A percentile compares a stretch with the other conserved stretches of the same genome.
phyloP scores from a whole-genome alignment of 2,888 invertebrate genomes.

The Caenorhabditis sp. region DNA sequence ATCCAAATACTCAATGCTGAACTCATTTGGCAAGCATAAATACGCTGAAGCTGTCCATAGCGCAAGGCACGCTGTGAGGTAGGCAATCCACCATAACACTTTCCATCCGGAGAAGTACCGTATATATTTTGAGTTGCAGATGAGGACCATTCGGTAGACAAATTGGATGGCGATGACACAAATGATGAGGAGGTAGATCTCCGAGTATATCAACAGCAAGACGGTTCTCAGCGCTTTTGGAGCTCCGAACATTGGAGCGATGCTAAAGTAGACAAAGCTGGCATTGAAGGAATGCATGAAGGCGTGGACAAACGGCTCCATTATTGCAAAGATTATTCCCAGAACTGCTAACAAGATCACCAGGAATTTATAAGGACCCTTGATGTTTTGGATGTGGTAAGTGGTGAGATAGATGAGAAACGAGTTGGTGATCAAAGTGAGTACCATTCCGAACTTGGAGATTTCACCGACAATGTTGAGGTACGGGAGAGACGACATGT shows the following conservation, averaged over 20 bases:
- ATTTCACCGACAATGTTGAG: not conserved
- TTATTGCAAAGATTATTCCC: not conserved
- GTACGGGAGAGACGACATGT: constrained; percentile 2
- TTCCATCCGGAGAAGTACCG: not conserved
- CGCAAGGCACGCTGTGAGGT: not conserved
- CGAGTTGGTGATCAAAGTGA: not conserved
- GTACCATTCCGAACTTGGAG: not conserved
- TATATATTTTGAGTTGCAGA: not conserved
- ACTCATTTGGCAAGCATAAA: not conserved
- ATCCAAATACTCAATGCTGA: no score
- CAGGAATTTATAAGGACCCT: not conserved
- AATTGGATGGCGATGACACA: constrained; percentile 2
- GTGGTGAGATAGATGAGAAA: not conserved
- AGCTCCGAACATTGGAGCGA: not conserved
- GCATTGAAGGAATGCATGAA: constrained; percentile 4
- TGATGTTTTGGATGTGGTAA: constrained; percentile 5
- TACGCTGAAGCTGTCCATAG: not conserved
- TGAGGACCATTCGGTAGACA: not conserved
- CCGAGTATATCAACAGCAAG: not conserved
- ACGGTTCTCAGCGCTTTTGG: not conserved
- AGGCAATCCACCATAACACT: not conserved
- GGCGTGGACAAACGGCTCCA: not conserved
- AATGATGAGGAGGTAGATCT: not conserved
- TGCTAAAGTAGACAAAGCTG: not conserved
- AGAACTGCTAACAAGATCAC: not conserved